Conservation (phyloP, 2,113 vertebrate genomes). For the Chaetura pelagica region DNA sequence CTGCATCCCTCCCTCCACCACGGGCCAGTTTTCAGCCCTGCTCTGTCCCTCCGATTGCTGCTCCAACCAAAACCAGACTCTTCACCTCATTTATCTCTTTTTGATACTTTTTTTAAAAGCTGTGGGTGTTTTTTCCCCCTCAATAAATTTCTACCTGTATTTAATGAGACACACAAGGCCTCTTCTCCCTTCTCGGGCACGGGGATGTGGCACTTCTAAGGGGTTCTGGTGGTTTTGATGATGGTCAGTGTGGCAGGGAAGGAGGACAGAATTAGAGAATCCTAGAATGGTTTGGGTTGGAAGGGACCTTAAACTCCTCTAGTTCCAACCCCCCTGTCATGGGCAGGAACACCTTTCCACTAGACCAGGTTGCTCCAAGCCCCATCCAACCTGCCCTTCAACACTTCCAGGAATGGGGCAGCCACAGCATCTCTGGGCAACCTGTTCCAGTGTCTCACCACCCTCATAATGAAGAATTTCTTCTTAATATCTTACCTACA, state of each 20-base stretch:
- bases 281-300: too few relatives aligned
- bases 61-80: constrained; percentile 18
- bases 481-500: too few relatives aligned
- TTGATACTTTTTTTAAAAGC: constrained; percentile 57
- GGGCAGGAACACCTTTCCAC: too few relatives aligned
- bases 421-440: too few relatives aligned
- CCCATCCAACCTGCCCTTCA: too few relatives aligned
- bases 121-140: not conserved
- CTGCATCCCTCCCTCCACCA: not conserved
- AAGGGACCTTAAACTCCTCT: too few relatives aligned
- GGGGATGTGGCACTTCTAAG: fast-evolving
- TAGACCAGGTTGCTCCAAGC: too few relatives aligned
- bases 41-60: not conserved
- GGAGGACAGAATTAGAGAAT: too few relatives aligned
- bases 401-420: too few relatives aligned
- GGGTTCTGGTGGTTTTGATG: not conserved
- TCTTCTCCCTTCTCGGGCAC: fast-evolving
- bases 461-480: too few relatives aligned
- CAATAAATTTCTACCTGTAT: constrained; percentile 66
- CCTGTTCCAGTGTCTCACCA: too few relatives aligned
- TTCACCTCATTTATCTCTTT: constrained; percentile 35
- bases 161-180: not conserved
- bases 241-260: not conserved
- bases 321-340: too few relatives aligned
- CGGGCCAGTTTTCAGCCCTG: not conserved